Evolutionary conservation across 2,888 invertebrate species (phyloP).

Genomic region (Lycaena phlaeas): DNA sequence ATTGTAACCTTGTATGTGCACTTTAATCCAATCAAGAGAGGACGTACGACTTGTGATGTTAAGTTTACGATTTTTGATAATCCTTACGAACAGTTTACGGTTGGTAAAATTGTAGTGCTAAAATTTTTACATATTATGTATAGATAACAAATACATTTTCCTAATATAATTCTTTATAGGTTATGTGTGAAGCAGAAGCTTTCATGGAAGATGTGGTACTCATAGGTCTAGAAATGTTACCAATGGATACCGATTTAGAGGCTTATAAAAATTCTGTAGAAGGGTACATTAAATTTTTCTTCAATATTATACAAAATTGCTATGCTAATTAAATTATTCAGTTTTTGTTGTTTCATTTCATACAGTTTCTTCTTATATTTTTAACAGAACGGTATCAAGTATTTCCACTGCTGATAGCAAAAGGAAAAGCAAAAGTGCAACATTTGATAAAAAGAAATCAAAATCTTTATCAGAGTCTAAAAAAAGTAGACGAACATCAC

Average conservation of each 20-base stretch:
- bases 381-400: slow-evolving; percentile 32
- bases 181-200: slow-evolving; percentile 56
- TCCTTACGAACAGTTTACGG: slow-evolving; percentile 55
- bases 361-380: neutral
- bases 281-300: slow-evolving; percentile 23
- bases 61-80: slow-evolving; percentile 45
- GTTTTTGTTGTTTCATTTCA: too few species aligned
- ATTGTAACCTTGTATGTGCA: slow-evolving; percentile 33
- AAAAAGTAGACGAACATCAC: slow-evolving; percentile 34
- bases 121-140: neutral
- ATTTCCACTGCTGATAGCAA: slow-evolving; percentile 38
- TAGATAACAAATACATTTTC: too few species aligned
- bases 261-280: slow-evolving; percentile 31
- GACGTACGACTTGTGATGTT: slow-evolving; percentile 45
- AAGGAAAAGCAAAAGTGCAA: slow-evolving; percentile 38
- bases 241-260: slow-evolving; percentile 53
- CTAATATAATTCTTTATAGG: slow-evolving; percentile 31
- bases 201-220: slow-evolving; percentile 62
- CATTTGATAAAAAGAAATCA: slow-evolving; percentile 32
- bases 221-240: slow-evolving; percentile 53
- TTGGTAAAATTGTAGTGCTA: slow-evolving; percentile 21
- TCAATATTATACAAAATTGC: neutral
- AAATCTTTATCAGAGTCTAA: slow-evolving; percentile 28
- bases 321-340: neutral
- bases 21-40: slow-evolving; percentile 49